These are phyloP conservation scores for Hydraecia micacea DNA, from an alignment of 2,888 invertebrate genomes.

Conservation along the genomic window DNA sequence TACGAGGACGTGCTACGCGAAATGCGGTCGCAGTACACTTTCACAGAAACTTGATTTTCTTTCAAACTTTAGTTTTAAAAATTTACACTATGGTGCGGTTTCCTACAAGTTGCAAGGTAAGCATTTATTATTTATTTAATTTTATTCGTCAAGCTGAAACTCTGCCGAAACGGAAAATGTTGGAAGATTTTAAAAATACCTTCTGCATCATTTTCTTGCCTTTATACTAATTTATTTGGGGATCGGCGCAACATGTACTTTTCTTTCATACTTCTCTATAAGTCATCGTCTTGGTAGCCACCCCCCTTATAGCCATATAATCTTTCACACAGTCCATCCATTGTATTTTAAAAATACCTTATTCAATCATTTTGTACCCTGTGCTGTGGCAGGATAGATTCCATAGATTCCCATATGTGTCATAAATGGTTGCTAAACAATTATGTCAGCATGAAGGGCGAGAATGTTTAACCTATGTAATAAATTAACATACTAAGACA, in stretches of 20 bases:
- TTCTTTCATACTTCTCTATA: background rate
- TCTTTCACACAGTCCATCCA: background rate
- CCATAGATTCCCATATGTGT: background rate
- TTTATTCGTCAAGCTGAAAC: background rate
- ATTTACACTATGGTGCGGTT: conserved; percentile 11
- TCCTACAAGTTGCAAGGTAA: conserved; percentile 5
- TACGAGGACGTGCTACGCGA: conserved; percentile 46
- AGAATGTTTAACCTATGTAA: background rate
- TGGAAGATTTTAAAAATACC: background rate
- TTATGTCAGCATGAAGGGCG: conserved; percentile 7
- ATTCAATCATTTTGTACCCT: background rate
- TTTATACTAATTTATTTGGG: background rate
- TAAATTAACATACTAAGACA: conserved; percentile 1
- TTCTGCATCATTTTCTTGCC: background rate
- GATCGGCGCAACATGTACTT: background rate
- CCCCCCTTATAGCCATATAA: background rate
- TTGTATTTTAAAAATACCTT: background rate
- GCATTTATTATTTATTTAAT: conserved; percentile 7
- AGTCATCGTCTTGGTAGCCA: no score
- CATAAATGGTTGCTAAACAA: conserved; percentile 13
- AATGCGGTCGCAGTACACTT: conserved; percentile 37
- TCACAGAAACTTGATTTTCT: conserved; percentile 35
- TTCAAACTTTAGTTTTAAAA: conserved; percentile 37
- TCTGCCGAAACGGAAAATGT: background rate
- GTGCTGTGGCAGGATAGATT: background rate